phyloP scores from a whole-genome alignment of 2,888 invertebrate species.

The Furcula furcula region DNA sequence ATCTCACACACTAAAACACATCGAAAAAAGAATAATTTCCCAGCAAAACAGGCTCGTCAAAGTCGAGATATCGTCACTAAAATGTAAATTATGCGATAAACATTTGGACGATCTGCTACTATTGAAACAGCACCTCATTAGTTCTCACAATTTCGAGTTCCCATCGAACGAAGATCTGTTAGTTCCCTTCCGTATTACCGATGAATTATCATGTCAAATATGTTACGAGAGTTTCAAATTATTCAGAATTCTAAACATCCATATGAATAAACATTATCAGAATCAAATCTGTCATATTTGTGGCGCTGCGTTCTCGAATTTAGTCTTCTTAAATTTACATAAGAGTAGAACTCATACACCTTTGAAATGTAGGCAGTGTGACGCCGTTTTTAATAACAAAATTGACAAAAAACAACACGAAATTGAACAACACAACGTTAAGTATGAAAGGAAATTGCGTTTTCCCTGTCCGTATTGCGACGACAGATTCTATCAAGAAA shows the following conservation, averaged over 20 bases:
- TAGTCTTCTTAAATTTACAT: conserved; percentile 62
- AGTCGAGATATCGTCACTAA: conserved; percentile 57
- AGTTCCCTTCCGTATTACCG: conserved; percentile 60
- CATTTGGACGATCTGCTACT: conserved; percentile 30
- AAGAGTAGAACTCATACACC: conserved; percentile 50
- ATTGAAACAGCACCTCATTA: conserved; percentile 44
- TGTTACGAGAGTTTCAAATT: conserved; percentile 48
- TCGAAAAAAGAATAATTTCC: conserved; percentile 58
- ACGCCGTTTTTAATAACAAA: conserved; percentile 37
- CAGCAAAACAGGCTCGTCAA: conserved; percentile 64
- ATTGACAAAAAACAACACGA: conserved; percentile 35
- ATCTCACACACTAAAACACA: conserved; percentile 44
- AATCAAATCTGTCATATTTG: conserved; percentile 68
- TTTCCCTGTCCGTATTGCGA: conserved; percentile 57
- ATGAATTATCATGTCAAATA: conserved; percentile 52
- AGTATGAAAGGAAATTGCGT: conserved; percentile 41
- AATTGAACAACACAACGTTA: conserved; percentile 20
- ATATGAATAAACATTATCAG: conserved; percentile 66
- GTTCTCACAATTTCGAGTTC: conserved; percentile 42
- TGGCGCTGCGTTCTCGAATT: conserved; percentile 61
- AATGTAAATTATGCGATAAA: conserved; percentile 52
- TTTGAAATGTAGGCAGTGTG: conserved; percentile 46
- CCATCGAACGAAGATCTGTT: conserved; percentile 47
- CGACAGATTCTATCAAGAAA: conserved; percentile 57
- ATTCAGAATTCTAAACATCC: conserved; percentile 62